Percentiles rank a stretch among this genome's conserved stretches.
These are phyloP conservation scores for Nomada hirtipes DNA, from an alignment of 2,888 invertebrate genomes.

Conservation along the genomic window DNA sequence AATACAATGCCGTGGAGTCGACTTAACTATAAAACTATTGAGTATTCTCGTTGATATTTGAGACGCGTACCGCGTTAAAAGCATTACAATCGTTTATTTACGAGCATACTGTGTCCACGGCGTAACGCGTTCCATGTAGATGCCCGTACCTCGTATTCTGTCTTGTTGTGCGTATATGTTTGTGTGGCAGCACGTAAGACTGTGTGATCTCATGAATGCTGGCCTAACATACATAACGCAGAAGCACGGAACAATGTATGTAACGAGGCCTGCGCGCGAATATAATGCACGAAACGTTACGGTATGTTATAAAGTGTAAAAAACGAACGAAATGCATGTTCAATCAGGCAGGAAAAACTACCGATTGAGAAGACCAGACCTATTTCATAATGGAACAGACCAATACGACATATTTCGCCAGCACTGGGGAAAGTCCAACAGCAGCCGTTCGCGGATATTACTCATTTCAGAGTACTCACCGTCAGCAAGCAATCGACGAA, in stretches of 20 bases:
- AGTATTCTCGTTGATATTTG: constrained; percentile 42
- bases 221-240: constrained; percentile 32
- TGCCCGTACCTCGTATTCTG: constrained; percentile 46
- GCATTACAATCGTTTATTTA: constrained; percentile 59
- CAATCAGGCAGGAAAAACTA: constrained; percentile 5
- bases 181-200: constrained; percentile 8
- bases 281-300: constrained; percentile 17
- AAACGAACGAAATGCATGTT: background rate
- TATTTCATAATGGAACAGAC: constrained; percentile 16
- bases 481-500: constrained; percentile 56
- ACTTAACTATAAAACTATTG: constrained; percentile 23
- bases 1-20: constrained; percentile 17
- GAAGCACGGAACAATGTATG: constrained; percentile 45
- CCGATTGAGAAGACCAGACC: background rate
- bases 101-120: constrained; percentile 46
- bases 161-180: constrained; percentile 33
- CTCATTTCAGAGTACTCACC: constrained; percentile 58
- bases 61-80: constrained; percentile 45
- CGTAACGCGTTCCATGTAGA: constrained; percentile 53
- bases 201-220: constrained; percentile 56
- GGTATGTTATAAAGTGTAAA: background rate
- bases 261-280: constrained; percentile 29
- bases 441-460: constrained; percentile 7
- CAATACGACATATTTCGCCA: constrained; percentile 37
- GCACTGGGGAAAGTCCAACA: constrained; percentile 50